A percentile compares a stretch with the other conserved stretches of the same genome.
These are phyloP conservation scores for Mesembrinibis cayennensis DNA, from an alignment of 2,113 vertebrate genomes.

Conservation along the genomic window DNA sequence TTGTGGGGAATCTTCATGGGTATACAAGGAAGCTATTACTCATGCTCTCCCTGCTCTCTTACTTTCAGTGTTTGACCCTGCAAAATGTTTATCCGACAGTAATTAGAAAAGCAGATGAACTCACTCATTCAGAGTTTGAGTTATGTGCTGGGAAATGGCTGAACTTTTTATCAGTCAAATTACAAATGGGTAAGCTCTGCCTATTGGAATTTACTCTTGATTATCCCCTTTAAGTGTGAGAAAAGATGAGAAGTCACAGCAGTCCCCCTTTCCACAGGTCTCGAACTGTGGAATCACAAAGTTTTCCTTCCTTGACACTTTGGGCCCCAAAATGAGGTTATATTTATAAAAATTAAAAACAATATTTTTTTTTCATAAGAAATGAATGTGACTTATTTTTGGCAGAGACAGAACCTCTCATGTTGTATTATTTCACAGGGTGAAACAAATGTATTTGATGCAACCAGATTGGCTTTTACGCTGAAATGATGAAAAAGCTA, in stretches of 20 bases:
- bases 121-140: neutral
- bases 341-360: neutral
- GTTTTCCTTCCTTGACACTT: neutral
- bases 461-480: neutral
- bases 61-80: neutral
- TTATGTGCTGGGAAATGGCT: neutral
- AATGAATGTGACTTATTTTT: neutral
- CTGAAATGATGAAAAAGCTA: conserved; percentile 43
- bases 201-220: neutral
- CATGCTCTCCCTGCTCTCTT: neutral
- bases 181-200: neutral
- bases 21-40: neutral
- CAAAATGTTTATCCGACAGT: neutral
- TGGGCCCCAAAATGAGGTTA: neutral
- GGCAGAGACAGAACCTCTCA: neutral
- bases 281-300: neutral
- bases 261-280: neutral
- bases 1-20: neutral
- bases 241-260: neutral
- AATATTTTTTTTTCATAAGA: neutral
- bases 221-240: neutral
- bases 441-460: conserved; percentile 34
- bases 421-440: neutral
- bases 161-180: neutral
- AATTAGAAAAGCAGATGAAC: neutral